phyloP scores from a whole-genome alignment of 2,888 invertebrate genomes.

The Patella pellucida region DNA sequence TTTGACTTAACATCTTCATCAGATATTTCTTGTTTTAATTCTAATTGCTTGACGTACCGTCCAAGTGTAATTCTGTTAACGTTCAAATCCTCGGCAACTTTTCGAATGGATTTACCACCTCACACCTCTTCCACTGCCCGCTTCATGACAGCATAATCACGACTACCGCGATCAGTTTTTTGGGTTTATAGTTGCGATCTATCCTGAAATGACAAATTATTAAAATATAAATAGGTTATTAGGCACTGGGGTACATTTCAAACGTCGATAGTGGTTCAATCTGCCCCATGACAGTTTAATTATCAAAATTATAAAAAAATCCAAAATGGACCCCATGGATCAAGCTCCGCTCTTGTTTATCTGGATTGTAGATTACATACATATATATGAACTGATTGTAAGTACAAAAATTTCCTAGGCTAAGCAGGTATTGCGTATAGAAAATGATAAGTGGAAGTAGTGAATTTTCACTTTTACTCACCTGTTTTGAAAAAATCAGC shows the following conservation, averaged over 20 bases:
- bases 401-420: no score
- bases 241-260: not conserved
- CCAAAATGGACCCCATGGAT: no score
- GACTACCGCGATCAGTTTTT: not conserved
- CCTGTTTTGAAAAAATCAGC: not conserved
- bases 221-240: not conserved
- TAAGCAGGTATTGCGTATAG: no score
- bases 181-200: not conserved
- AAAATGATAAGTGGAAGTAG: not conserved
- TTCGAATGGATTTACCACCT: constrained; percentile 1
- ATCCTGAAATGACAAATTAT: not conserved
- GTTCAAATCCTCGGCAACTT: not conserved
- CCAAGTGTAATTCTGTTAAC: not conserved
- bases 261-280: not conserved
- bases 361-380: no score
- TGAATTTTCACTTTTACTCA: not conserved
- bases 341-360: no score
- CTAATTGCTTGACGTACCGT: not conserved
- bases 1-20: not conserved
- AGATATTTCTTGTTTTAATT: not conserved
- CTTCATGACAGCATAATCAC: not conserved
- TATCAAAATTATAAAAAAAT: no score
- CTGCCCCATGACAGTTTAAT: not conserved
- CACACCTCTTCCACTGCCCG: not conserved
- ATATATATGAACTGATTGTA: no score